Evolutionary conservation across 2,888 invertebrate genomes (phyloP).

Genomic region (Polymixis flavicincta): DNA sequence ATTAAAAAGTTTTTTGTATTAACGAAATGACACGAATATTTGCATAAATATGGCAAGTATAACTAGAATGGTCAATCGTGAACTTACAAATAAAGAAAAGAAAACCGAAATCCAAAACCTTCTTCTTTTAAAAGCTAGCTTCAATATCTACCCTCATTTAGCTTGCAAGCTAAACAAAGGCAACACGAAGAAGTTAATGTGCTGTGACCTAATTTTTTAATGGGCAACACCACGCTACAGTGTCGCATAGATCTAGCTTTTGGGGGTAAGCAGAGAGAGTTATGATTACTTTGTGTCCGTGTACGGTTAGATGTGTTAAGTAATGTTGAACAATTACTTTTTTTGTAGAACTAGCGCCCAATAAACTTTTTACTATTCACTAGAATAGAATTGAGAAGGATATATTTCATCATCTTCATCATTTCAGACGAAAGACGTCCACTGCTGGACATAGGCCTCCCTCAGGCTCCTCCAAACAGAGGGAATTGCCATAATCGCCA

Average conservation of each 20-base stretch:
- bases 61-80: neutral
- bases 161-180: constrained; percentile 39
- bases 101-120: neutral
- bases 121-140: constrained; percentile 4
- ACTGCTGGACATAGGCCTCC: no score
- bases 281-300: neutral
- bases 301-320: neutral
- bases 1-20: no score
- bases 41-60: neutral
- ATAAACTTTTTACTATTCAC: no score
- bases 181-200: constrained; percentile 39
- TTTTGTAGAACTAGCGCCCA: no score
- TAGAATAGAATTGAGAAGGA: no score
- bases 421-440: no score
- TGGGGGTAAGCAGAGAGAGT: constrained; percentile 3
- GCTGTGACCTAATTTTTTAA: constrained; percentile 54
- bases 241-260: constrained; percentile 9
- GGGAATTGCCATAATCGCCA: no score
- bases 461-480: no score
- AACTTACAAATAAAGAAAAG: neutral
- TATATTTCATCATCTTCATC: no score
- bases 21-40: no score
- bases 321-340: neutral
- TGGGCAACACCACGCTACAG: constrained; percentile 27
- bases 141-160: neutral